These are phyloP conservation scores for Oikopleura albicans DNA, from an alignment of 23 tunicate genomes.

Conservation along the genomic window DNA sequence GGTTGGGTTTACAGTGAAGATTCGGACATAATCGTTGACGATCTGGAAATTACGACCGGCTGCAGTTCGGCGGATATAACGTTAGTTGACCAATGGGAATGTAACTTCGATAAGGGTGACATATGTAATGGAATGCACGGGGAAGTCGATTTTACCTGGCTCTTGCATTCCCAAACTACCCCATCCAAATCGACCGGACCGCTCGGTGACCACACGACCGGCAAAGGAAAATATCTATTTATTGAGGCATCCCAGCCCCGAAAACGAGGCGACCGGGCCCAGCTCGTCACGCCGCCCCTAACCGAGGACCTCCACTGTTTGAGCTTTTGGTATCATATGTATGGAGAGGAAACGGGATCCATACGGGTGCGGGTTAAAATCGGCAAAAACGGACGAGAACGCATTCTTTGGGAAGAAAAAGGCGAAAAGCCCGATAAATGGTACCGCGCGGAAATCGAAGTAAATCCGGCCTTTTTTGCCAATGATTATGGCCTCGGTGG, in stretches of 20 bases:
- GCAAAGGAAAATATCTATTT: constrained; percentile 40
- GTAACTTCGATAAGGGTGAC: neutral
- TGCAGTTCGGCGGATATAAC: neutral
- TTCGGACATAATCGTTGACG: neutral
- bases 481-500: neutral
- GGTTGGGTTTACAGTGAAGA: constrained; percentile 6
- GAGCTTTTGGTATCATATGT: constrained; percentile 75
- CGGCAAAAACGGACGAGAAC: constrained; percentile 8
- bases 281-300: constrained; percentile 38
- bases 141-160: neutral
- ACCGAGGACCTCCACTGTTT: constrained; percentile 48
- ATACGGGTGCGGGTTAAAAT: constrained; percentile 28
- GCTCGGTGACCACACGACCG: constrained; percentile 49
- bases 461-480: neutral
- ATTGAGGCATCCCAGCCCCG: constrained; percentile 88
- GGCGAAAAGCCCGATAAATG: constrained; percentile 11
- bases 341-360: constrained; percentile 56
- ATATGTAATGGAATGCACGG: neutral
- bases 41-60: neutral
- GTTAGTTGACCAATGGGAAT: neutral
- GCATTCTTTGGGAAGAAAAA: neutral
- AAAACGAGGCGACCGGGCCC: constrained; percentile 35
- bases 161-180: constrained; percentile 17
- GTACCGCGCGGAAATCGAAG: neutral
- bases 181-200: constrained; percentile 92